Base-by-base conservation (phyloP, 2,888 invertebrate genomes). In the Stenchaetothrips biformis region DNA sequence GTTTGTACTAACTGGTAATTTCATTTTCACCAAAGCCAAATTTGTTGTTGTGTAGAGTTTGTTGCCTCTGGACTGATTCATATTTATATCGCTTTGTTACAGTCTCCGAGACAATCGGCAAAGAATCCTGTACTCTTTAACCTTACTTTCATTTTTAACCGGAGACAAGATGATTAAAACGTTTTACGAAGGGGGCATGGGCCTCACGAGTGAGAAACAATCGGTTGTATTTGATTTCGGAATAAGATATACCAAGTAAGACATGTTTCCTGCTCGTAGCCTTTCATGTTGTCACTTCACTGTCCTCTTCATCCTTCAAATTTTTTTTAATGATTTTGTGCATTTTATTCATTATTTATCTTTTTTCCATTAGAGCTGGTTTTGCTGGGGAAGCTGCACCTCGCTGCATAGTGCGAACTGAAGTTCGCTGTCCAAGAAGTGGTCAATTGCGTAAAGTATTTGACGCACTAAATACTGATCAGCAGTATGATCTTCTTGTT, bases 161-260 rank as follows among this genome's bases (percentile, higher is more conserved):
- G 9, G 59, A 59, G 13, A 1, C 25, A 74, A 74, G 8, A 74
- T 74, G 67, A n/a, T 74, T 4, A 74, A 74, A 74, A 74, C 67
- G 7, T 74, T 25, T 21, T 74, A 74, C 25, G 67, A 74, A 11
- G 25, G 67, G 21, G 67, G 67, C 67, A 74, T 59, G 59, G 59
- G 67, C 67, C 67, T 74, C 11, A 25, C 67, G 4, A 74, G 93
- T 84, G 97, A 97, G 84, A 97, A 97, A 86, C 93, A 95, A 85
- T 93, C 94, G 18, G 93, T 97, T 0, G 94, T 98, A 21, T 86
- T 98, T 82, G 98, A 98, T 86, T 92, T 98, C 82, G 98, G 98
- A 79, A 90, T 91, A 77, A 95, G 95, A 27, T 98, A 95, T 85
- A 97, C 97, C 0, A 98, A 97, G 97, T 97, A 89, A 89, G 90